Base-by-base conservation (phyloP, 2,888 invertebrate genomes). In the Synanthedon myopaeformis region DNA sequence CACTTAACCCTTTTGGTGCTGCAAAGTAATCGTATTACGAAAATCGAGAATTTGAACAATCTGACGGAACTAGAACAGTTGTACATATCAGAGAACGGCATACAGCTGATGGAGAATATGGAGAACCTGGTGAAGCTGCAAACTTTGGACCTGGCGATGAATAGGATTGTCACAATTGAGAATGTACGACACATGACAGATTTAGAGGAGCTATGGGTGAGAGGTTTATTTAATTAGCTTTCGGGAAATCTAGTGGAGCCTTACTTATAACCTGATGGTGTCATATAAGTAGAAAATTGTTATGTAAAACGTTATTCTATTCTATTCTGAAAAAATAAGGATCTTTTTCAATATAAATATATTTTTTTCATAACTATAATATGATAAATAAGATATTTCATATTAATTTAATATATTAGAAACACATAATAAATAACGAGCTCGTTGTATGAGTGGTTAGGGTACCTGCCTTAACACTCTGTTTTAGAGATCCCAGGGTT, bases 131-230 rank as follows among this genome's bases (percentile, higher is more conserved):
- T 79, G 3, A 88, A 90, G 42, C 69, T 99, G 53, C 92, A 93
- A 59, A 98, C 98, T 0, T 81, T 99, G 55, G 99, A 99, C 82
- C 75, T 99, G 63, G 96, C 98, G 0, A 91, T 92, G 63, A 99
- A 99, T 79, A 91, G 92, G 70, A 92, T 99, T 19, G 90, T 91
- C 42, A 85, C 79, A 2, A 92, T 99, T 59, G 91, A 93, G 58
- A 96, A 96, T 73, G 76, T 99, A 11, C 81, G 87, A 11, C 93
- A 94, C 74, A 89, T 99, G 66, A 73, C 64, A 2, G 85, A 92
- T n/a, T 86, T 99, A 59, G 93, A 96, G 70, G 99, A 99, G 79
- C 91, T 99, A 67, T 99, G 99, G 99, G 96, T 97, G 82, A 88
- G 88, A 35, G 1, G 10, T 49, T 14, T 49, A 35, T 14, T 23